Percentiles rank a stretch among this genome's conserved stretches.
Evolutionary conservation across 2,888 invertebrate species (phyloP).

Genomic region (Lithosia quadra): DNA sequence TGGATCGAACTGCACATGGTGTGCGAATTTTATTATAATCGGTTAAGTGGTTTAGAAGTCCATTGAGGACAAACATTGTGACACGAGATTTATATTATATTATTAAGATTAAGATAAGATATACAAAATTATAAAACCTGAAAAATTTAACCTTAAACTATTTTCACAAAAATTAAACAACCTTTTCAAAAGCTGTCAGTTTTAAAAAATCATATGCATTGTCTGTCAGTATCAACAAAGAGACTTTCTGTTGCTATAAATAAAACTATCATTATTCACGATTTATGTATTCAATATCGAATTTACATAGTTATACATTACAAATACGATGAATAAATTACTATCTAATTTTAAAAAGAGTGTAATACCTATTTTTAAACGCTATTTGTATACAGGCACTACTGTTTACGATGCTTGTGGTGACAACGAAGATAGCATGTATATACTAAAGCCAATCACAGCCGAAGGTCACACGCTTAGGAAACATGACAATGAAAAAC

Average conservation of each 20-base stretch:
- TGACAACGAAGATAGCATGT: background rate
- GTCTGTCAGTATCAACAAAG: background rate
- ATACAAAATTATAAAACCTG: no score
- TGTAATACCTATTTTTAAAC: constrained; percentile 8
- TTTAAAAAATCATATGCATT: background rate
- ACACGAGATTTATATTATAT: no score
- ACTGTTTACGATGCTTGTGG: background rate
- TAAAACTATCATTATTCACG: background rate
- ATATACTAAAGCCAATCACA: constrained; percentile 55
- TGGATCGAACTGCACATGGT: no score
- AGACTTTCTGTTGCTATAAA: no score
- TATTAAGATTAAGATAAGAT: no score
- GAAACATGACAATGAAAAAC: constrained; percentile 67
- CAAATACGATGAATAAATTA: constrained; percentile 11
- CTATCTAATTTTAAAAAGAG: constrained; percentile 7
- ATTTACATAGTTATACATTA: constrained; percentile 1
- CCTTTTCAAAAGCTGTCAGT: background rate
- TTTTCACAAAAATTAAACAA: background rate
- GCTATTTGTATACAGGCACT: constrained; percentile 11
- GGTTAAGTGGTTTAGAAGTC: no score
- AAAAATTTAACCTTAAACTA: background rate
- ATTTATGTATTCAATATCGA: background rate
- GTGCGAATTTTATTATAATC: no score
- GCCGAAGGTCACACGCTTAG: constrained; percentile 63
- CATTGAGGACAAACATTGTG: no score